Conservation (phyloP, 1,140 invertebrate genomes). For the Dreissena polymorpha region DNA sequence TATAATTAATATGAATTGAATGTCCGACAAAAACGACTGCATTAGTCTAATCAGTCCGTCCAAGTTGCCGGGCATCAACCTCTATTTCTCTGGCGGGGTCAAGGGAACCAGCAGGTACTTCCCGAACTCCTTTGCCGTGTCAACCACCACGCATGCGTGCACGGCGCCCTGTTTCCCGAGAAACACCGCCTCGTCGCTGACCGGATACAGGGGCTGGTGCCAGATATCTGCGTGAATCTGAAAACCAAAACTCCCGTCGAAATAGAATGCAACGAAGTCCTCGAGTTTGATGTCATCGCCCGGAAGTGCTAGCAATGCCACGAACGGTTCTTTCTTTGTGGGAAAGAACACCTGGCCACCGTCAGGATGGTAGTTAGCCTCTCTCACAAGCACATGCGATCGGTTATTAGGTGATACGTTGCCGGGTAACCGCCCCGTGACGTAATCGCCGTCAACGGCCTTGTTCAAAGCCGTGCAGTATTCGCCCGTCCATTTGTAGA, state of each 20-base stretch:
- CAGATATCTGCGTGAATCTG: constrained; percentile 39
- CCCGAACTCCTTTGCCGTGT: constrained; percentile 36
- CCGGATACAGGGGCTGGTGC: constrained; percentile 48
- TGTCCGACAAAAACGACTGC: no score
- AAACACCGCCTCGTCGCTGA: constrained; percentile 24
- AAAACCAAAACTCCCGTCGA: constrained; percentile 39
- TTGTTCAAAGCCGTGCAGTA: constrained; percentile 52
- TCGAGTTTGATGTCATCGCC: constrained; percentile 38
- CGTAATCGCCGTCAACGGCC: constrained; percentile 54
- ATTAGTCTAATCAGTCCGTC: no score
- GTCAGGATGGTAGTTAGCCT: constrained; percentile 45
- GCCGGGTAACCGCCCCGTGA: constrained; percentile 52
- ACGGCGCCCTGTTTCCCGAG: constrained; percentile 59
- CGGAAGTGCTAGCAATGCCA: constrained; percentile 36
- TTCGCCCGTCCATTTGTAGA: constrained; percentile 57
- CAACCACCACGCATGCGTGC: constrained; percentile 52
- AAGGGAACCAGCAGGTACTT: constrained; percentile 28
- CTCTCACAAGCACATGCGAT: constrained; percentile 44
- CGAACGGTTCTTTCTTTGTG: constrained; percentile 18
- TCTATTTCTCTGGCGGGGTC: constrained; percentile 7
- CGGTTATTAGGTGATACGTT: constrained; percentile 49
- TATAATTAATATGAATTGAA: no score
- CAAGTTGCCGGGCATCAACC: no score
- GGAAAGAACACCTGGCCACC: constrained; percentile 41
- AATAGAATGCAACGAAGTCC: constrained; percentile 44